Conservation (phyloP, 2,888 invertebrate genomes). For the Sminthurinus aureus region DNA sequence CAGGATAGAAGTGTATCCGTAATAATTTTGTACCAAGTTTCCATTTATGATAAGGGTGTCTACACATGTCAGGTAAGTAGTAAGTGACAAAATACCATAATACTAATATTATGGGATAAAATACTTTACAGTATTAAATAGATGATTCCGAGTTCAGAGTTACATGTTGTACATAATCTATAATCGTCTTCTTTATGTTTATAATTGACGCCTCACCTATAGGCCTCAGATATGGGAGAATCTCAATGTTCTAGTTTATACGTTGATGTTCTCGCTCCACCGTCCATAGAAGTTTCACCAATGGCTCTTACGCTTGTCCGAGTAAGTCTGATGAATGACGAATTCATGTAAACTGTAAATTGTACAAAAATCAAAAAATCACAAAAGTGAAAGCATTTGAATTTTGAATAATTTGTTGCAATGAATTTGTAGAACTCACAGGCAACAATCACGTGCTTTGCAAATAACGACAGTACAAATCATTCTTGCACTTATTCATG, state of each 20-base stretch:
- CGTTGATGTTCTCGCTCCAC: conserved; percentile 71
- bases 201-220: no score
- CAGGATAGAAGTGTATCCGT: conserved; percentile 30
- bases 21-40: conserved; percentile 34
- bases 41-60: conserved; percentile 35
- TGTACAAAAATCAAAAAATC: no score
- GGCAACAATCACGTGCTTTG: conserved; percentile 33
- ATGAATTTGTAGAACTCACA: conserved; percentile 32
- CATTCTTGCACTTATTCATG: conserved; percentile 38
- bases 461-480: conserved; percentile 36
- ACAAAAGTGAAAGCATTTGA: neutral
- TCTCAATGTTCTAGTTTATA: conserved; percentile 73
- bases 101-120: no score
- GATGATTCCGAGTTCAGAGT: no score
- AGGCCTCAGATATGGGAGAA: conserved; percentile 70
- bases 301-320: conserved; percentile 75
- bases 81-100: no score
- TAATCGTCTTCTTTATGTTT: no score
- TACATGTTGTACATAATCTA: no score
- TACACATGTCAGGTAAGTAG: conserved; percentile 43
- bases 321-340: conserved; percentile 64
- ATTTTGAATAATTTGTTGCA: neutral
- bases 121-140: no score
- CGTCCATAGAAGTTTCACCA: conserved; percentile 69
- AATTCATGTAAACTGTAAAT: neutral